Evolutionary conservation across 1,140 invertebrate genomes (phyloP).

Genomic region (Caerostris extrusa): DNA sequence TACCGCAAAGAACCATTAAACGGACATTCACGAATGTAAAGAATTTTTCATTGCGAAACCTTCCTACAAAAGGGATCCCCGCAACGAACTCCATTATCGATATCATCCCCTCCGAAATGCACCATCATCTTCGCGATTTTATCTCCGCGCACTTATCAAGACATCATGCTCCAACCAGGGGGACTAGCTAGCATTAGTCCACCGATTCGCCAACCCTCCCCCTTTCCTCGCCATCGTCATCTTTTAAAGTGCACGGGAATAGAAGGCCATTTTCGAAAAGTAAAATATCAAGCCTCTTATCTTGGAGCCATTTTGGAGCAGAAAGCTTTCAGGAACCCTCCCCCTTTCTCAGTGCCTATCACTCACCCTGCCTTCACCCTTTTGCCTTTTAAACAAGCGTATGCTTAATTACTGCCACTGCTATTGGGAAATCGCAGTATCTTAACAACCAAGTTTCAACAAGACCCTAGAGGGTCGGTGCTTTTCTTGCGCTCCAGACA

Average conservation of each 20-base stretch:
- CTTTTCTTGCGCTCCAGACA: slow-evolving; percentile 8
- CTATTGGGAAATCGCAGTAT: slow-evolving; percentile 34
- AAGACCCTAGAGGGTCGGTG: slow-evolving; percentile 28
- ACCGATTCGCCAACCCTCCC: background rate
- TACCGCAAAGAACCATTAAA: slow-evolving; percentile 18
- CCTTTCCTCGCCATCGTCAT: slow-evolving; percentile 4
- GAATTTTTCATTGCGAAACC: background rate
- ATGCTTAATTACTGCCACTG: slow-evolving; percentile 48
- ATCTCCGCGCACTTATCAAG: slow-evolving; percentile 53
- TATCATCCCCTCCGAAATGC: slow-evolving; percentile 2
- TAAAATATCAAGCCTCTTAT: slow-evolving; percentile 62
- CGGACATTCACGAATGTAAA: slow-evolving; percentile 4
- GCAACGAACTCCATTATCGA: slow-evolving; percentile 47
- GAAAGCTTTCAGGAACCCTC: slow-evolving; percentile 60
- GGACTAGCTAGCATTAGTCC: background rate
- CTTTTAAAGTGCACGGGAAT: slow-evolving; percentile 37
- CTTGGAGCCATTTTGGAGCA: slow-evolving; percentile 53
- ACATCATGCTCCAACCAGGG: slow-evolving; percentile 16
- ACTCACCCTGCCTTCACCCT: background rate
- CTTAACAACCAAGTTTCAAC: slow-evolving; percentile 18
- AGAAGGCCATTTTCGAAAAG: slow-evolving; percentile 28
- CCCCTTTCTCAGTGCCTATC: background rate
- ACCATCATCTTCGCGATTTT: slow-evolving; percentile 28
- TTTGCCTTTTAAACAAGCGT: slow-evolving; percentile 63
- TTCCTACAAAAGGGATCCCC: slow-evolving; percentile 12